Conservation (phyloP, 2,888 invertebrate genomes). For the Brachyptera putata region DNA sequence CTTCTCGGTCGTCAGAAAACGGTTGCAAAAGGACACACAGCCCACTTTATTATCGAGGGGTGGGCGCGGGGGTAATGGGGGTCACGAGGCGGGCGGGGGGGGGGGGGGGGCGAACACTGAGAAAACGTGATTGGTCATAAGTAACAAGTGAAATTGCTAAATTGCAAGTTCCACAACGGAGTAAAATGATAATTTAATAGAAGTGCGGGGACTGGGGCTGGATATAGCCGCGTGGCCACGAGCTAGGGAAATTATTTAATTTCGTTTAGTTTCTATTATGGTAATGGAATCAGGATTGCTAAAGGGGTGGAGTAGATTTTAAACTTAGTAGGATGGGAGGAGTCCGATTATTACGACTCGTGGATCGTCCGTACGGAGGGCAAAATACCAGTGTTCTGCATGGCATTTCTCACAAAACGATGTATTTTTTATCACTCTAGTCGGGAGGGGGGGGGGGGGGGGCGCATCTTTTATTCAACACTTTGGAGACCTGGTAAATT, state of each 20-base stretch:
- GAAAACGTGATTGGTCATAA: constrained; percentile 3
- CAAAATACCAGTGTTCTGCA: background rate
- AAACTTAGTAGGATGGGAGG: too few relatives aligned
- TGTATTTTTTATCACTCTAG: constrained; percentile 20
- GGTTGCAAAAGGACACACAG: background rate
- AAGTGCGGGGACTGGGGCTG: constrained; percentile 9
- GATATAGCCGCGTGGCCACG: background rate
- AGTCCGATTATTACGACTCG: constrained; percentile 14
- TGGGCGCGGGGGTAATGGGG: too few relatives aligned
- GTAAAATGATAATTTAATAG: constrained; percentile 35
- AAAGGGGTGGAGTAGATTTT: too few relatives aligned
- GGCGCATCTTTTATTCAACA: constrained; percentile 13
- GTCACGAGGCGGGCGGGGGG: too few relatives aligned
- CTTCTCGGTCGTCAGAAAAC: constrained; percentile 17
- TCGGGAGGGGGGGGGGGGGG: too few relatives aligned
- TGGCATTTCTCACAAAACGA: constrained; percentile 11
- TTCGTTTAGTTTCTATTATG: constrained; percentile 35
- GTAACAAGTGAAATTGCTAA: too few relatives aligned
- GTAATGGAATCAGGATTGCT: constrained; percentile 34
- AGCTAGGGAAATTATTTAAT: constrained; percentile 33
- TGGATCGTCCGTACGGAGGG: constrained; percentile 1
- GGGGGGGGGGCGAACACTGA: background rate
- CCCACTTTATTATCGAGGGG: background rate
- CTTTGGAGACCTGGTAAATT: constrained; percentile 14
- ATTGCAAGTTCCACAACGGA: constrained; percentile 26